These are phyloP conservation scores for Anoura caudifer DNA, from an alignment of 2,113 vertebrate genomes.

Conservation along the genomic window DNA sequence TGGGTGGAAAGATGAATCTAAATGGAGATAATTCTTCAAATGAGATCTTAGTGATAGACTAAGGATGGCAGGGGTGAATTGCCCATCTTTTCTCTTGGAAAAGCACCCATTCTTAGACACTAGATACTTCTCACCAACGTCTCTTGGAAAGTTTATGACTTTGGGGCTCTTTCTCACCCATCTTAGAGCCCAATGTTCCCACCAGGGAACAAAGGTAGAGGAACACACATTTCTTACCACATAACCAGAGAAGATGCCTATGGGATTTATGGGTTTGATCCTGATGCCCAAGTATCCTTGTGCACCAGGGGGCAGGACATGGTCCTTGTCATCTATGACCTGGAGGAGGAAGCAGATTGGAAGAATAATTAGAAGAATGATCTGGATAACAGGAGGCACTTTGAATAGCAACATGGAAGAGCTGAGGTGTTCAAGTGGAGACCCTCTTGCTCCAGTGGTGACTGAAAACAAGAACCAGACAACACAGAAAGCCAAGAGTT, in stretches of 20 bases:
- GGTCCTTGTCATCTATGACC: conserved; percentile 84
- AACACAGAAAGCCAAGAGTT: not conserved
- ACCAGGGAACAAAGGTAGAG: not conserved
- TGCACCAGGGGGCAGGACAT: conserved; percentile 78
- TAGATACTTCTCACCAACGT: not conserved
- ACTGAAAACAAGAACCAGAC: not conserved
- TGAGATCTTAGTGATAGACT: not conserved
- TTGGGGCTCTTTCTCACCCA: not conserved
- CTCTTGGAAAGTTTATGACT: not conserved
- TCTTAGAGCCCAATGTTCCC: not conserved
- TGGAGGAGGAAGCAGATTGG: conserved; percentile 70
- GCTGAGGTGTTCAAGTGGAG: not conserved
- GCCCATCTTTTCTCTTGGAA: not conserved
- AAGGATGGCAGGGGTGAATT: too few relatives aligned
- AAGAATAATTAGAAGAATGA: not conserved
- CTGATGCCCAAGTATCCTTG: conserved; percentile 87
- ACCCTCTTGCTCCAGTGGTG: not conserved
- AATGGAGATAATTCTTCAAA: not conserved
- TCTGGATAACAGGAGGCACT: not conserved
- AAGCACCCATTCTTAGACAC: not conserved
- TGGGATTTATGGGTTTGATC: conserved; percentile 82
- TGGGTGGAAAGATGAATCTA: not conserved
- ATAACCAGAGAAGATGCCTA: conserved; percentile 86
- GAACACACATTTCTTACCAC: conserved; percentile 76
- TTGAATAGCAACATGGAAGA: not conserved